phyloP scores from a whole-genome alignment of 2,888 invertebrate genomes.

The Mythimna pallens region DNA sequence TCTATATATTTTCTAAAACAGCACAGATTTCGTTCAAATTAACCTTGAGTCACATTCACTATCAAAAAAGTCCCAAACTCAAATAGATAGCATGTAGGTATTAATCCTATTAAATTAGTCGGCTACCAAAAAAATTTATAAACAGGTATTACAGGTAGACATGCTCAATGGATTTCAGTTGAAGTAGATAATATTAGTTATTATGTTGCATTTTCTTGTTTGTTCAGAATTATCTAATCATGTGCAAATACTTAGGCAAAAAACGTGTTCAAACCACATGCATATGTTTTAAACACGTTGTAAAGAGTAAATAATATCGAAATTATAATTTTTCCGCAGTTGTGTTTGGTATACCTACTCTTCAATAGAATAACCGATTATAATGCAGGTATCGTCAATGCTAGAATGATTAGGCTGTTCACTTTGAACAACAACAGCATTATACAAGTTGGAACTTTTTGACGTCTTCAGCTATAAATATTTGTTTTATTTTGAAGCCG shows the following conservation, averaged over 20 bases:
- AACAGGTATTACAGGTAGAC: conserved; percentile 6
- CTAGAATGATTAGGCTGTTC: too few relatives aligned
- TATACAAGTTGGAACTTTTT: not conserved
- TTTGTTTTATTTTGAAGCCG: conserved; percentile 47
- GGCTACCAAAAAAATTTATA: conserved; percentile 9
- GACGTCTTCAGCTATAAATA: not conserved
- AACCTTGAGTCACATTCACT: not conserved
- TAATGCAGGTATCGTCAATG: too few relatives aligned
- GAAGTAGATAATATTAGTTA: conserved; percentile 1
- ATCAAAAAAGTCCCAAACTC: not conserved
- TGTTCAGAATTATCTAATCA: not conserved
- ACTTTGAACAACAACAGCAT: too few relatives aligned
- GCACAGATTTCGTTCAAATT: not conserved
- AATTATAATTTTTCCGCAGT: too few relatives aligned
- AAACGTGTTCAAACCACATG: not conserved
- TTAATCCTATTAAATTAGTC: not conserved
- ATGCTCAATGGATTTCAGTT: conserved; percentile 2
- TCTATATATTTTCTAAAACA: too few relatives aligned
- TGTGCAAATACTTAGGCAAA: not conserved
- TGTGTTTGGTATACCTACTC: too few relatives aligned
- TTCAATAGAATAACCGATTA: too few relatives aligned
- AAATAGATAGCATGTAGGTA: not conserved
- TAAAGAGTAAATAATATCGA: too few relatives aligned
- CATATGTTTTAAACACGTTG: too few relatives aligned
- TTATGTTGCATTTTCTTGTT: not conserved